Evolutionary conservation across 2,888 invertebrate genomes (phyloP).

Genomic region (Hemicrepidius hirtus): DNA sequence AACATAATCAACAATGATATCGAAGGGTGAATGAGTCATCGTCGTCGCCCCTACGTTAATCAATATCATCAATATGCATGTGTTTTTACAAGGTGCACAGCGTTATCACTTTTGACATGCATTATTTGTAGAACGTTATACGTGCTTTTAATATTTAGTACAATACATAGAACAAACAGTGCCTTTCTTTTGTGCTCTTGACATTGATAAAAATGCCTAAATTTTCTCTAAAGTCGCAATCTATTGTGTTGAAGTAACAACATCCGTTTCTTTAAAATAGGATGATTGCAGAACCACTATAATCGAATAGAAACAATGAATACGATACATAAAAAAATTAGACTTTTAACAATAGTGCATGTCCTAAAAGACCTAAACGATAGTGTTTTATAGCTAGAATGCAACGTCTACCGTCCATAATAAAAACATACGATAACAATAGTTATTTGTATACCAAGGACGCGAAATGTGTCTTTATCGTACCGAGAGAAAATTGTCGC

Average conservation of each 20-base stretch:
- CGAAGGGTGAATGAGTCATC: conserved; percentile 20
- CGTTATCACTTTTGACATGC: neutral
- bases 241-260: conserved; percentile 36
- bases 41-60: neutral
- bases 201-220: neutral
- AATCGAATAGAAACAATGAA: conserved; percentile 23
- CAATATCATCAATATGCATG: conserved; percentile 28
- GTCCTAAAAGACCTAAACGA: neutral
- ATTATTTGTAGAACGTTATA: neutral
- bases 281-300: neutral
- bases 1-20: neutral
- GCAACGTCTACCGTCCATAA: no score
- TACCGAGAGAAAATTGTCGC: no score
- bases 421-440: no score
- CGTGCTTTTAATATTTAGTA: neutral
- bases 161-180: neutral
- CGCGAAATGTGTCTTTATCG: no score
- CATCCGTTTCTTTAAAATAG: conserved; percentile 40
- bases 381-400: neutral
- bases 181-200: neutral
- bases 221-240: neutral
- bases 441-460: no score
- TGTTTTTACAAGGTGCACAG: conserved; percentile 8
- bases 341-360: neutral
- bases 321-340: neutral